Evolutionary conservation across 2,888 invertebrate genomes (phyloP), one percentile per base, ranked within the genome.

Genomic region (Drosophila fulvimacula): DNA sequence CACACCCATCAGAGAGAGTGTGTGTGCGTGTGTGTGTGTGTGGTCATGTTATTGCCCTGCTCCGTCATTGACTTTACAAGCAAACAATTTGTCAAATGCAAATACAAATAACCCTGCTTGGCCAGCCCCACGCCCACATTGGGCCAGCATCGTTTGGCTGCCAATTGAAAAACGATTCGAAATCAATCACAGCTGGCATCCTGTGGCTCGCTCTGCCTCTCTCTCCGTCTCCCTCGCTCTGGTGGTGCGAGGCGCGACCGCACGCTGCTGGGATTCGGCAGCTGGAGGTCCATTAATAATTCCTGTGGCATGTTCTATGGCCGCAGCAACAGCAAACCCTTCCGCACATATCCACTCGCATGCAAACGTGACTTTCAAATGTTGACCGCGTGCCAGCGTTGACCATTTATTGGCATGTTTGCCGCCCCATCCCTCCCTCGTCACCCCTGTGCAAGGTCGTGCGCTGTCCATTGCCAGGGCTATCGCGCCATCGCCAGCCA

Each of bases 141-240:
- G 44, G 49, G 38, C 48, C 51, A 66, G 66, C 41, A 49, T 49
- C 55, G 52, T 57, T 44, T 41, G 64, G 58, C 41, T 83, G 82
- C 88, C 86, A 86, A 86, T 86, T 86, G 86, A 86, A 86, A 89
- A 86, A 86, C 86, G 86, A 86, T 86, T 86, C 81, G 83, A 89
- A 86, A 86, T 86, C 86, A 86, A 86, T 86, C 86, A 86, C 88
- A 86, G 86, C 74, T 68, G 69, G 72, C 66, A 55, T 51, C 48
- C 49, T 57, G 64, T 38, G 44, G 48, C 39, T 19, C 21, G 9
- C 27, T 7, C 27, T 1, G 2, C 30, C 10, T 27, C 5, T 11
- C 11, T 1, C 39, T 17, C 3, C 1, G 2, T 10, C 10, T 27
- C 5, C 19, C 11, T 1, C 39, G 10, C 3, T 13, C 7, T 27